Evolutionary conservation across 1,140 invertebrate genomes (phyloP), one percentile per base, ranked within the genome.

Genomic region (Macrotrachela quadricornifera): DNA sequence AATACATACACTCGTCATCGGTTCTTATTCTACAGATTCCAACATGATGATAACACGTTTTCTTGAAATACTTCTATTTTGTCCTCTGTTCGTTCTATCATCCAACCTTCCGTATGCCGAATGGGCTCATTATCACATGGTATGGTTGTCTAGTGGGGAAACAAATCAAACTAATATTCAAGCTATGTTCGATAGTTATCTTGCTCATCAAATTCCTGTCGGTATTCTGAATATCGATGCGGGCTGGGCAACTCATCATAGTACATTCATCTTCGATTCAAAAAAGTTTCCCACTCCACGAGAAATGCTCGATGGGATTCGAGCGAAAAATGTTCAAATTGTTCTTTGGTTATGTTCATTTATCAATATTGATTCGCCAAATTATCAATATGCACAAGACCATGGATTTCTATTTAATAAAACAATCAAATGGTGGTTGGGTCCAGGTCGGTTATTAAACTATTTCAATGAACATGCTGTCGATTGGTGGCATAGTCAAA

Each of bases 91-190:
- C 3, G 8, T 30, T 30, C 8, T 8, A 4, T 30, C 21, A 30
- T 4, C 21, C 2, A 30, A 2, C 2, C 8, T 30, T 4, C 50
- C 50, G 0, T 51, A 51, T 51, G 17, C 50, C 16, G 12, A 21
- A 14, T 51, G 50, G 50, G 50, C 50, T n/a, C 50, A 51, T 46
- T 45, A 16, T n/a, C 50, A 51, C n/a, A 44, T 41, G 50, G 18
- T 51, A 16, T 51, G 50, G 50, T 21, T 45, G 11, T 37, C 43
- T 36, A 38, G 36, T 45, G 41, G 18, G 39, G 30, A 30, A 10
- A 15, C 43, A 36, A 46, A 10, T 38, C 50, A 51, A 46, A 17
- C 17, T n/a, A 38, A 41, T 3, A 14, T 39, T 13, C 18, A 44
- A 14, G 16, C 45, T 17, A 41, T 51, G 0, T 10, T 45, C 6